Evolutionary conservation across 2,797 vertebrate genomes (phyloP), one percentile per base, ranked within the genome.

Genomic region (Masticophis lateralis): DNA sequence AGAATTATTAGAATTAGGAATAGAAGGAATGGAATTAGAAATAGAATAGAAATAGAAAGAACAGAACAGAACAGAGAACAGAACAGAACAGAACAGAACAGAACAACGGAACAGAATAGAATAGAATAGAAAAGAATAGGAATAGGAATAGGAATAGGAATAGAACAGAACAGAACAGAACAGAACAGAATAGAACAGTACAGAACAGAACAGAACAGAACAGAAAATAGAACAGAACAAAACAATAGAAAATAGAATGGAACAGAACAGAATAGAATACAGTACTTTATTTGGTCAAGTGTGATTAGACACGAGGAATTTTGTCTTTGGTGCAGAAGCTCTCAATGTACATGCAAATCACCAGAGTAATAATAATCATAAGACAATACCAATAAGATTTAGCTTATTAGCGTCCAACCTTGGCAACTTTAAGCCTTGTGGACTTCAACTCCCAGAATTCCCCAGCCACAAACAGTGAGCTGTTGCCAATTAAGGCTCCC

Each of bases 81-180:
- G 60, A 27, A 61, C 11, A 2, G 57, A 59, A 59, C 2, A 1
- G 56, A 59, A 59, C 2, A 6, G 16, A 59, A 59, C 2, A 59
- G 55, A 56, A 56, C 14, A 22, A n/a, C n/a, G n/a, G 57, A 20
- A 56, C 16, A 56, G 14, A 56, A 56, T 1, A 56, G 5, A 22
- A 59, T 8, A 61, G 27, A 27, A 61, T 4, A 60, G 25, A 3
- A 27, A 27, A 61, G 9, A 60, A 20, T 18, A 18, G 5, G 18
- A 60, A 60, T 1, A 8, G 59, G n/a, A 22, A 60, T 4, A 60
- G 9, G 61, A 63, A 28, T 0, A 1, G 25, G 13, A 14, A 5
- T 0, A 22, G 61, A n/a, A 5, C 5, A n/a, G 11, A 63, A 5
- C 0, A 6, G 12, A 66, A n/a, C 2, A 14, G 13, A n/a, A 16